phyloP scores from a whole-genome alignment of 1,140 invertebrate species.

The Linepithema humile region DNA sequence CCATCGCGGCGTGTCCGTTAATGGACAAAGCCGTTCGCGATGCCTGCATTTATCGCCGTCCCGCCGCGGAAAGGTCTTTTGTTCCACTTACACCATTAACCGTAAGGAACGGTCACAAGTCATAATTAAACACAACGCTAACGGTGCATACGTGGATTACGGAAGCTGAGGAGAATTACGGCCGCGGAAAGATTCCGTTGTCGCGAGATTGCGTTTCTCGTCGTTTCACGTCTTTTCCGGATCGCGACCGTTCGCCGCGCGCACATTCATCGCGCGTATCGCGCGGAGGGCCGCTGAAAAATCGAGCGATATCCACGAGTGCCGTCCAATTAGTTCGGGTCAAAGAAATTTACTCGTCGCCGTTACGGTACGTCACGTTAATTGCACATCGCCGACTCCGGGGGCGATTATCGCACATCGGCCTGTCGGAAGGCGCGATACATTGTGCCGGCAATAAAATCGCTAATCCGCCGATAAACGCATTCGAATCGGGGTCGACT shows the following conservation, averaged over 20 bases:
- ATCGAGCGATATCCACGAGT: background rate
- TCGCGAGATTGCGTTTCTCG: background rate
- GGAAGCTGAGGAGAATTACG: background rate
- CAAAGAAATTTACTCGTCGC: background rate
- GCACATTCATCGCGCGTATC: background rate
- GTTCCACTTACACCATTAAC: constrained; percentile 49
- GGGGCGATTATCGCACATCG: background rate
- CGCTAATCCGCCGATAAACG: constrained; percentile 36
- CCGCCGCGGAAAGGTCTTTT: constrained; percentile 34
- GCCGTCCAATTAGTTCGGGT: background rate
- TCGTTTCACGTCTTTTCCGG: background rate
- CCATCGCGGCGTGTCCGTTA: constrained; percentile 3
- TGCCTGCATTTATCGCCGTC: constrained; percentile 25
- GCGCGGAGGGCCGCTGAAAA: too few species aligned
- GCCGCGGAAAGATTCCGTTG: background rate
- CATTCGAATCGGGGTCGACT: constrained; percentile 47
- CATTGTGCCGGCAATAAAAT: constrained; percentile 23
- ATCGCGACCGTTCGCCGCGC: background rate
- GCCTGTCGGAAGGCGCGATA: background rate
- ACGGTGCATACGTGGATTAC: constrained; percentile 34
- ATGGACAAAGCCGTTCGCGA: constrained; percentile 25
- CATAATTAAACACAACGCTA: constrained; percentile 47
- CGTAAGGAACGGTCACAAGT: constrained; percentile 49
- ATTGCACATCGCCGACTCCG: background rate
- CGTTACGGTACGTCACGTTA: background rate